Evolutionary conservation across 2,113 vertebrate genomes (phyloP).

Genomic region (Oceanodroma tethys): DNA sequence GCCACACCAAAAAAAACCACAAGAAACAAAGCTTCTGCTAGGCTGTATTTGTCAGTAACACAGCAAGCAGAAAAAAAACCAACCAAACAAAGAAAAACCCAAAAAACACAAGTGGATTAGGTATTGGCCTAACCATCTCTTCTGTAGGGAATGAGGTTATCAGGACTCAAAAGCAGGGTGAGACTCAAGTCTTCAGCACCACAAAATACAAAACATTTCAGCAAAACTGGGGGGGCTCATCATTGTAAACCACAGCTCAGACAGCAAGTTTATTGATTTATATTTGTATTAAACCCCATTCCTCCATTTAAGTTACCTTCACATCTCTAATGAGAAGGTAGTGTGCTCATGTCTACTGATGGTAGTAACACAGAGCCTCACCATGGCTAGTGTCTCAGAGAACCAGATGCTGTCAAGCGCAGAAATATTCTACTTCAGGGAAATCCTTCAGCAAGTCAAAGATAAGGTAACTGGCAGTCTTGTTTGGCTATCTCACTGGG

Average conservation of each 20-base stretch:
- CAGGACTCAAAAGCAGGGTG: neutral
- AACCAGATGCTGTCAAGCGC: neutral
- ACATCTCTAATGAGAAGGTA: neutral
- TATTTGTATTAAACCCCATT: neutral
- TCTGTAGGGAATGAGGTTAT: neutral
- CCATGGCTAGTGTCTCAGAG: neutral
- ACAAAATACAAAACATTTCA: neutral
- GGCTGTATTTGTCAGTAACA: neutral
- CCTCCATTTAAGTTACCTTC: neutral
- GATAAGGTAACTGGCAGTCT: neutral
- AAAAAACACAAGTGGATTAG: neutral
- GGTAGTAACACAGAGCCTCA: neutral
- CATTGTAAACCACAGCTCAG: neutral
- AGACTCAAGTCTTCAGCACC: neutral
- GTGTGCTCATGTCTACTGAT: neutral
- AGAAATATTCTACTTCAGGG: neutral
- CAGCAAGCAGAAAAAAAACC: neutral
- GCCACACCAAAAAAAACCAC: neutral
- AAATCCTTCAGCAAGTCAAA: neutral
- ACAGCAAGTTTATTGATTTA: neutral
- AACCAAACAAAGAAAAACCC: neutral
- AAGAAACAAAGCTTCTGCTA: neutral
- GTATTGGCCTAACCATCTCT: neutral
- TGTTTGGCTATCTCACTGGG: neutral
- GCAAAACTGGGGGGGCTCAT: rapidly evolving